phyloP scores from a whole-genome alignment of 2,797 vertebrate genomes.

The Sebastiscus tertius region DNA sequence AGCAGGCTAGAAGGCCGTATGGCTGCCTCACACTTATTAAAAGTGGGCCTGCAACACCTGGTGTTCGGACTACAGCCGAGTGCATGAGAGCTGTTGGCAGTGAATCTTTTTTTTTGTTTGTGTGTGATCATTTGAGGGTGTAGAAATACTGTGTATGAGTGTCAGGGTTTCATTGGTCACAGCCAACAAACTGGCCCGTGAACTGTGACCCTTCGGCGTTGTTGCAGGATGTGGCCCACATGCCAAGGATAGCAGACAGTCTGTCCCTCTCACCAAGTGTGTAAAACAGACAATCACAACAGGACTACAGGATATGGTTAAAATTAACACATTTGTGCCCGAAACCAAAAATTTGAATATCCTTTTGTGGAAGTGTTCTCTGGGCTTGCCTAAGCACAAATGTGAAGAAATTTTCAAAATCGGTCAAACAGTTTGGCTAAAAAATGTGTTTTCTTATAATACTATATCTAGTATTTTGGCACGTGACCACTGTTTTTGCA shows the following conservation, averaged over 20 bases:
- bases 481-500: no score
- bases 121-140: slow-evolving; percentile 23
- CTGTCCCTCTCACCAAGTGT: slow-evolving; percentile 35
- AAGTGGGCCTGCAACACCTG: slow-evolving; percentile 58
- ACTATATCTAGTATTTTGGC: no score
- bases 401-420: no score
- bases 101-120: slow-evolving; percentile 40
- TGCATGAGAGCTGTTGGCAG: slow-evolving; percentile 54
- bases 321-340: not conserved
- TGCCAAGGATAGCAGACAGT: slow-evolving; percentile 71
- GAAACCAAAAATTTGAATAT: no score
- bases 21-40: slow-evolving; percentile 57
- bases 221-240: slow-evolving; percentile 67
- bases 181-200: slow-evolving; percentile 44
- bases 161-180: slow-evolving; percentile 30
- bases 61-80: slow-evolving; percentile 32
- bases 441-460: no score
- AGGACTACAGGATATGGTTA: slow-evolving; percentile 3
- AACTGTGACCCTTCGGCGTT: slow-evolving; percentile 58
- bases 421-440: no score
- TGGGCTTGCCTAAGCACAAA: no score
- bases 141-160: slow-evolving; percentile 12
- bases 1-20: slow-evolving; percentile 38
- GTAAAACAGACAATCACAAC: not conserved
- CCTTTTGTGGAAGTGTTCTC: no score